Evolutionary conservation across 2,113 vertebrate species (phyloP), one percentile per base, ranked within the genome.

Genomic region (Motacilla alba): DNA sequence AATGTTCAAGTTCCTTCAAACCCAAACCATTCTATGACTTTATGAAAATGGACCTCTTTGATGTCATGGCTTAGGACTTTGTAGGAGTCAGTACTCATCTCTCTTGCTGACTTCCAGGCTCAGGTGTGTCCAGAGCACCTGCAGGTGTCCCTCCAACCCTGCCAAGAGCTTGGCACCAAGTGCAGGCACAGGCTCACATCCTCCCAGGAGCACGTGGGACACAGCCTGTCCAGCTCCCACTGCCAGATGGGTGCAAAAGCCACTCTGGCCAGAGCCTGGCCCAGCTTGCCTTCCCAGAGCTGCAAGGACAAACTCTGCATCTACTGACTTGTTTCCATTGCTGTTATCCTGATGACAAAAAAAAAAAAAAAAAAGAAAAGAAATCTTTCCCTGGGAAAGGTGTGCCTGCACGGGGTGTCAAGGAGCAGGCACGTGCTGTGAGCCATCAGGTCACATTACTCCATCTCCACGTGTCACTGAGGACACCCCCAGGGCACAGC

Each of bases 181-280:
- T 21, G 10, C 47, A 14, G 7, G 53, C 67, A 75, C 28, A 63
- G 62, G 19, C 30, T 60, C 44, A 30, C 14, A 19, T 24, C 49
- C 37, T 69, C 8, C 41, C 49, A 13, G 19, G 10, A 52, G 33
- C 4, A 4, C 0, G 1, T 24, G 50, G 59, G 41, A n/a, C 12
- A 68, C 53, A 50, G 56, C 75, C 31, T 7, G 4, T 7, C 11
- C 6, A 6, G 39, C 44, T 66, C 70, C 80, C 69, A 39, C 49
- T 2, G 31, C 39, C 59, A 43, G 8, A 12, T 0, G 0, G 39
- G 8, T 33, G n/a, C 43, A 23, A 53, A 56, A 70, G 66, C 37
- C 83, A 52, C 50, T 5, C 39, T 3, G 4, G 11, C 11, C 24
- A 6, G 15, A 49, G 22, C 52, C n/a, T 15, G 15, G 13, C 12